Conservation (phyloP, 2,888 invertebrate genomes). For the Osmoderma eremita region DNA sequence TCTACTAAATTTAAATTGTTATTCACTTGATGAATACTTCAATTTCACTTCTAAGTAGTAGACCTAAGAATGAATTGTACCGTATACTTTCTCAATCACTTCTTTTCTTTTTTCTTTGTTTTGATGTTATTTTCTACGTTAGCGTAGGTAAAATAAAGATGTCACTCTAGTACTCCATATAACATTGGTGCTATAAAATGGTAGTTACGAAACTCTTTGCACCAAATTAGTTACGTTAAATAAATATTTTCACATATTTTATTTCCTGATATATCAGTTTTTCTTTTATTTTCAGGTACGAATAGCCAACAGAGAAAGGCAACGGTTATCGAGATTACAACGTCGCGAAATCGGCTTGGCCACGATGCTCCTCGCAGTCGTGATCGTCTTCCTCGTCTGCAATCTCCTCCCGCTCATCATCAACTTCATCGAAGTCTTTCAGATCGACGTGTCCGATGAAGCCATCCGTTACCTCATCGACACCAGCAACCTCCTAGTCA, state of each 20-base stretch:
- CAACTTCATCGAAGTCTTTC: slow-evolving; percentile 87
- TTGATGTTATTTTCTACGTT: too few species aligned
- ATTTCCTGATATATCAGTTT: neutral
- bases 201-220: too few species aligned
- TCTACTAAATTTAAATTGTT: too few species aligned
- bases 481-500: slow-evolving; percentile 90
- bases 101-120: too few species aligned
- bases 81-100: too few species aligned
- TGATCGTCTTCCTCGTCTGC: slow-evolving; percentile 93
- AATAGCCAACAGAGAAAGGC: slow-evolving; percentile 89
- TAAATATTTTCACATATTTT: neutral
- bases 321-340: slow-evolving; percentile 87
- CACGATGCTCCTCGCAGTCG: slow-evolving; percentile 94
- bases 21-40: too few species aligned
- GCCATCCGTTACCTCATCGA: slow-evolving; percentile 79
- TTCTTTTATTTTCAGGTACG: slow-evolving; percentile 70
- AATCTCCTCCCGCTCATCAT: slow-evolving; percentile 88
- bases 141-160: too few species aligned
- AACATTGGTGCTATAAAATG: too few species aligned
- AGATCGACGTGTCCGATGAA: slow-evolving; percentile 67
- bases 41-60: too few species aligned
- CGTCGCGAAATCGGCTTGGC: slow-evolving; percentile 93
- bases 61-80: too few species aligned
- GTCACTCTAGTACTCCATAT: too few species aligned
- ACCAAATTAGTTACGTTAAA: slow-evolving; percentile 6